A percentile compares a stretch with the other conserved stretches of the same genome.
Conservation (phyloP, 64 coral and sea anemone species). For the Exaiptasia diaphana region DNA sequence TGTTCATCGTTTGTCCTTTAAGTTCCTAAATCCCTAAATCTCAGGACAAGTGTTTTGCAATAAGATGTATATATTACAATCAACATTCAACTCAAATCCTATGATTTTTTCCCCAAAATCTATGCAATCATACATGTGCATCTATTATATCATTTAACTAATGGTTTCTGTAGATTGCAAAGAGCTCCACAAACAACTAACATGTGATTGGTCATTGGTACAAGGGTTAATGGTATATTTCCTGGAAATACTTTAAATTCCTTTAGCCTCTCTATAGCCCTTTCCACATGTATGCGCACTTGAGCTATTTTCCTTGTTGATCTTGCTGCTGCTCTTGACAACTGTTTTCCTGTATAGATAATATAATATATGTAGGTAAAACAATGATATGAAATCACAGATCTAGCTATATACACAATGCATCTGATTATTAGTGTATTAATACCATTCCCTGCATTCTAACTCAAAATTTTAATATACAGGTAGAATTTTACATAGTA, state of each 20-base stretch:
- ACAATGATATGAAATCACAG: no score
- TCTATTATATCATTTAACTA: background rate
- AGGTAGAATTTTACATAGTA: background rate
- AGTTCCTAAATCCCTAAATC: background rate
- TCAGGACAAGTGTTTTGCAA: background rate
- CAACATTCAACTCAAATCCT: no score
- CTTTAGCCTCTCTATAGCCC: constrained; percentile 44
- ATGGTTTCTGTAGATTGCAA: constrained; percentile 17
- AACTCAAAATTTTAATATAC: constrained; percentile 33
- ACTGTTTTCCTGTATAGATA: constrained; percentile 14
- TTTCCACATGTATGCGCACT: constrained; percentile 48
- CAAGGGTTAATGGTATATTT: constrained; percentile 29
- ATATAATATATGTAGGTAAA: no score
- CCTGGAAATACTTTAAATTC: constrained; percentile 43
- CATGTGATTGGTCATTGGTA: constrained; percentile 13
- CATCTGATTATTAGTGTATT: constrained; percentile 20
- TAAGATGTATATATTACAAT: background rate
- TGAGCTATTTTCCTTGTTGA: constrained; percentile 37
- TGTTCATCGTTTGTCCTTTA: no score
- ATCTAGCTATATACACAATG: background rate
- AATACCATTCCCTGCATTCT: constrained; percentile 18
- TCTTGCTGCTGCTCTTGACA: constrained; percentile 14
- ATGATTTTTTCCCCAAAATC: no score
- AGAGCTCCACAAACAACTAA: constrained; percentile 5
- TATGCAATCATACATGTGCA: background rate